Base-by-base conservation (phyloP, 2,888 invertebrate species). In the Troides helena region DNA sequence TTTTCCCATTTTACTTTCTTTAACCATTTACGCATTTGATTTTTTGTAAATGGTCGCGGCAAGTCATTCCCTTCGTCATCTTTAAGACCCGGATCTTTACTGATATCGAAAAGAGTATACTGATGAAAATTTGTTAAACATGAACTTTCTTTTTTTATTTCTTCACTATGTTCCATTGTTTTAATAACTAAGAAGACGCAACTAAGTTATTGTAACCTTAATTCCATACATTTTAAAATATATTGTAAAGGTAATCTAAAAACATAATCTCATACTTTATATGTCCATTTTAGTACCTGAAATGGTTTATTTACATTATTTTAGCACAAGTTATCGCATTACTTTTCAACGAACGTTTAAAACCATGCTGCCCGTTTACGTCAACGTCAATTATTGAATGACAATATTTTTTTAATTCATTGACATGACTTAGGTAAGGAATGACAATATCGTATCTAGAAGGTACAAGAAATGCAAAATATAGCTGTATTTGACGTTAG, bases 1-100 rank as follows among this genome's bases (percentile, higher is more conserved):
- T 94, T 94, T 76, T 95, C 93, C 96, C 96, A 97, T 85, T 95
- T 95, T 43, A 96, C 94, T 79, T 94, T 94, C 81, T 95, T 96
- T 72, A 93, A 87, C 80, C 95, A 93, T 79, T 94, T 95, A 73
- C 96, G 95, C 79, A 95, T 87, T 81, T 95, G 95, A 77, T 93
- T 94, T 86, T 96, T 96, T 0, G 89, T 93, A 74, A 88, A 92
- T 1, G 93, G 93, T 71, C 93, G 82, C 0, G 93, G 92, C 67
- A 89, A 72, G 71, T 90, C 89, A 70, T 85, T 87, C 3, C 93
- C 93, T 46, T 87, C 85, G 46, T 88, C 86, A 74, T 91, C 91
- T 78, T 91, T 90, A 72, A 92, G 77, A 18, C 92, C 92, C n/a
- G 92, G 88, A 76, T 92, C 92, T 71, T 88, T 81, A 17, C 79